Base-by-base conservation (phyloP, 2,888 invertebrate genomes). In the Drosophila austrosaltans region DNA sequence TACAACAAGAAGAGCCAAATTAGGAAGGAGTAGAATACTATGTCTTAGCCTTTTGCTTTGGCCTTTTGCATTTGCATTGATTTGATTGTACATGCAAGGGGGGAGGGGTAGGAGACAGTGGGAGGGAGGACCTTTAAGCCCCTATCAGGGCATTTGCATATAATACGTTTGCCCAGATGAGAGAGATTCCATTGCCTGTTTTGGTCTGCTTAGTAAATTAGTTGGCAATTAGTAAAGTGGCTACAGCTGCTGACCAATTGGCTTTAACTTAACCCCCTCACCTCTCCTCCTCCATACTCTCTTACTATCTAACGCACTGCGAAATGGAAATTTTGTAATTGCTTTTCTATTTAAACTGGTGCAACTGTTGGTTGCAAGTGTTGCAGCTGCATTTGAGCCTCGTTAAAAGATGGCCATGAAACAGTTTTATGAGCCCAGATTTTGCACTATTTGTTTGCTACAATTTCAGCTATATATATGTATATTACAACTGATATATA, bases 211-310 rank as follows among this genome's bases (percentile, higher is more conserved):
- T 56, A 75, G 59, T 61, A 72, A 87, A 87, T 85, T 73, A 71
- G 82, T 70, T 82, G 82, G 76, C 75, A 82, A 83, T 83, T 83
- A 83, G 81, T 72, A 72, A 71, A 72, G 75, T 75, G 73, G 68
- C 75, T 63, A 54, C 73, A 75, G 56, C 69, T 61, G 72, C 72
- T 62, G 53, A 53, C 72, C 59, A 60, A 72, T 63, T 48, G 42
- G 56, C 40, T 28, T 57, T 8, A 48, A 20, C 44, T 63, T 36
- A 36, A 16, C 48, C 2, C 8, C 22, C 2, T 2, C 44, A 20
- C 8, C 7, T 22, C 22, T 1, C 25, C 25, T 12, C 22, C 25
- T 25, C 22, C 22, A 16, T 16, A 16, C 16, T 16, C 16, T 16
- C 16, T 16, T 16, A 16, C 8, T 10, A 16, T 16, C 16, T 6